These are phyloP conservation scores for Loxodonta africana DNA, from an alignment of 2,113 vertebrate species.

Conservation along the genomic window DNA sequence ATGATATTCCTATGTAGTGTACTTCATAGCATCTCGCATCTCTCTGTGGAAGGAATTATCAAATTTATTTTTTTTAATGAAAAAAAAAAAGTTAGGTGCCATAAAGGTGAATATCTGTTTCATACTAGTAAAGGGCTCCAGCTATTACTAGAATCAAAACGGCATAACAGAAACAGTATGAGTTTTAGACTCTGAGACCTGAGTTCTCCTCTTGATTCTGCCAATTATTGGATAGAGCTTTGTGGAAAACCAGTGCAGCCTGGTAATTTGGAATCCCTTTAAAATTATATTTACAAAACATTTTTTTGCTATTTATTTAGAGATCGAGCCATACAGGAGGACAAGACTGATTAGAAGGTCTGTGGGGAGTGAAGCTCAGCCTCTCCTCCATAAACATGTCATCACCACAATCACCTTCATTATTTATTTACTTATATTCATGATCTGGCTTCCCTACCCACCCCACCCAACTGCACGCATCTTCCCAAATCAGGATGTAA, in stretches of 20 bases:
- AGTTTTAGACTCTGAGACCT: not conserved
- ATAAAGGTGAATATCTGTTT: not conserved
- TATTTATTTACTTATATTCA: constrained; percentile 2
- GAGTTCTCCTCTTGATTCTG: not conserved
- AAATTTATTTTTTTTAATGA: not conserved
- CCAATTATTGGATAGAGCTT: not conserved
- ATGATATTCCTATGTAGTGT: not conserved
- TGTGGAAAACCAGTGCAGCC: not conserved
- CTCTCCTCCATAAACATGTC: not conserved
- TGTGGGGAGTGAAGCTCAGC: not conserved
- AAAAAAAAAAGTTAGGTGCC: not conserved
- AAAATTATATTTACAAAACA: not conserved
- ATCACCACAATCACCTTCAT: not conserved
- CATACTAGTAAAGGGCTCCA: not conserved
- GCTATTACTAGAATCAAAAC: not conserved
- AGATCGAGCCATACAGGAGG: not conserved
- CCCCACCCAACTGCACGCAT: not conserved
- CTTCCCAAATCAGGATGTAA: not conserved
- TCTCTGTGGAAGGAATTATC: not conserved
- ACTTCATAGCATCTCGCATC: not conserved
- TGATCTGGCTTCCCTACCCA: not conserved
- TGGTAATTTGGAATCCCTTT: not conserved
- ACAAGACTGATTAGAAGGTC: not conserved
- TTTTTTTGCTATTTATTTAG: not conserved
- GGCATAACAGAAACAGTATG: not conserved